Evolutionary conservation across 2,888 invertebrate genomes (phyloP).

Genomic region (Noctua janthina): DNA sequence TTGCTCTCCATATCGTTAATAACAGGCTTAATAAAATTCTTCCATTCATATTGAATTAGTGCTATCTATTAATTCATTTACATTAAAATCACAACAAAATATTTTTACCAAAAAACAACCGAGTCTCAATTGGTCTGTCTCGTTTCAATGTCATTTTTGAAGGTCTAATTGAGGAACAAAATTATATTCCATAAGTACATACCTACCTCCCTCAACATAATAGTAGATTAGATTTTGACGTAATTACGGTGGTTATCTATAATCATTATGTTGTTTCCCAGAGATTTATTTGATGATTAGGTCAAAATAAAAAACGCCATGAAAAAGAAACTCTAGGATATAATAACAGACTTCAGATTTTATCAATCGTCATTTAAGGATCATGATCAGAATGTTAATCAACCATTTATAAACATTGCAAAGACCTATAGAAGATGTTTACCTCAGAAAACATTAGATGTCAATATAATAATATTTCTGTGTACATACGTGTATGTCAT

Average conservation of each 20-base stretch:
- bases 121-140: neutral
- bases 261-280: conserved; percentile 4
- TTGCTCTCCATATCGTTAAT: neutral
- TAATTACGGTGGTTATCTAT: conserved; percentile 28
- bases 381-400: conserved; percentile 30
- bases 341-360: conserved; percentile 10
- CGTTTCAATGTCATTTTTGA: conserved; percentile 25
- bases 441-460: neutral
- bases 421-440: conserved; percentile 1
- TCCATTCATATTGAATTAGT: neutral
- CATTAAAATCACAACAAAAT: neutral
- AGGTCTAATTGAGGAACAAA: conserved; percentile 8
- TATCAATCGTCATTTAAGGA: conserved; percentile 27
- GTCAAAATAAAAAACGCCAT: conserved; percentile 4
- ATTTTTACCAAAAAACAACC: neutral
- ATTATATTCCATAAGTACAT: neutral
- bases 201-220: neutral
- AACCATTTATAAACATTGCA: conserved; percentile 25
- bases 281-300: conserved; percentile 28
- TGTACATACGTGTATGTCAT: neutral
- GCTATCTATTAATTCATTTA: neutral
- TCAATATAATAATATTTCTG: conserved; percentile 18
- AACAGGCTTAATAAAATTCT: neutral
- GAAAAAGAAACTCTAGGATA: neutral
- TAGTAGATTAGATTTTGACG: conserved; percentile 12